Evolutionary conservation across 1,140 invertebrate species (phyloP).

Genomic region (Teleogryllus occipitalis): DNA sequence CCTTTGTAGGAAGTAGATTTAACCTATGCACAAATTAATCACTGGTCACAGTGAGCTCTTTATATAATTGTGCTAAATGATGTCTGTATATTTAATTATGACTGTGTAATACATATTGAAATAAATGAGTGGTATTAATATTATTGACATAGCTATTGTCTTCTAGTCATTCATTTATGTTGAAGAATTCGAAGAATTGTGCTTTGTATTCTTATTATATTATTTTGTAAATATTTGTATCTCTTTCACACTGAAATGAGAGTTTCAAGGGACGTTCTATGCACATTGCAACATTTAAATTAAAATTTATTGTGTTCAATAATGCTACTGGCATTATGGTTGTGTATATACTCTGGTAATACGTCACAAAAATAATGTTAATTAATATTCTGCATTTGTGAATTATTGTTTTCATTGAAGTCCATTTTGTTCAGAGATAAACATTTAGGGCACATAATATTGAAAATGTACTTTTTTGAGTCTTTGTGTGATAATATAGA

Average conservation of each 20-base stretch:
- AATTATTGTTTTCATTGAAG: no score
- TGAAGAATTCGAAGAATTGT: not conserved
- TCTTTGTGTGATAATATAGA: no score
- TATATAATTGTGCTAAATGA: not conserved
- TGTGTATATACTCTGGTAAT: no score
- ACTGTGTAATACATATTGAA: not conserved
- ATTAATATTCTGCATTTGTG: no score
- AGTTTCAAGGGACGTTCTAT: not conserved
- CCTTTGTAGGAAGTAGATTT: not conserved
- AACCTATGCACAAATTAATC: not conserved
- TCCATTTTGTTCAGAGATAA: no score
- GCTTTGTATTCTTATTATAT: not conserved
- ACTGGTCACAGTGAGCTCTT: not conserved
- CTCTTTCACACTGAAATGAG: not conserved
- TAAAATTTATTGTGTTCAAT: not conserved
- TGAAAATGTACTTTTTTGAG: no score
- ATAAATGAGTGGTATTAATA: not conserved
- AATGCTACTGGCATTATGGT: not conserved
- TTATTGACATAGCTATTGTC: not conserved
- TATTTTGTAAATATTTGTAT: not conserved
- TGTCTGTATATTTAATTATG: not conserved
- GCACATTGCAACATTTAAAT: not conserved
- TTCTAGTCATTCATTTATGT: not conserved
- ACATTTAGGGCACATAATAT: no score
- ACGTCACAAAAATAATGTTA: no score